Conservation (phyloP, 2,888 invertebrate species). For the Zootermopsis nevadensis region DNA sequence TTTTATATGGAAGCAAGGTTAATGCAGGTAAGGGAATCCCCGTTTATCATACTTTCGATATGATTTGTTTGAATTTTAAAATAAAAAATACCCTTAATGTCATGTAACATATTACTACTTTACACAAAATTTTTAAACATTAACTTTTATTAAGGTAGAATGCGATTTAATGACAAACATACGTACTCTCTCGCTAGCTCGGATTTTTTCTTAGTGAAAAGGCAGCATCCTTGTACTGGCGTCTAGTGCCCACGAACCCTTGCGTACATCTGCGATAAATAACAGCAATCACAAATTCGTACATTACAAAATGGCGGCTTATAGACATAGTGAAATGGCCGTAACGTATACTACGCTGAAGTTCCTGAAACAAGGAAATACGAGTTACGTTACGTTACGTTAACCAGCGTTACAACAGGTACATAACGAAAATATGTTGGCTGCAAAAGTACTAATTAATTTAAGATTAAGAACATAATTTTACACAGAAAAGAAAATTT, state of each 20-base stretch:
- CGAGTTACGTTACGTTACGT: too few species aligned
- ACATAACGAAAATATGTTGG: too few species aligned
- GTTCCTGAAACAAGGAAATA: conserved; percentile 17
- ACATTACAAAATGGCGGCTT: conserved; percentile 3
- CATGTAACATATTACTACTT: background rate
- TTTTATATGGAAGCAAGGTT: background rate
- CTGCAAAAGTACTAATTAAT: background rate
- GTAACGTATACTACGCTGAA: background rate
- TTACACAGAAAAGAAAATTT: background rate
- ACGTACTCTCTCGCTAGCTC: conserved; percentile 41
- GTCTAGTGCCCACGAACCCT: conserved; percentile 44
- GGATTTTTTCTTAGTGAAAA: conserved; percentile 39
- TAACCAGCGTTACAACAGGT: background rate
- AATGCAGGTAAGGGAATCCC: background rate
- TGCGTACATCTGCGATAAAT: conserved; percentile 45
- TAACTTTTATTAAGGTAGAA: background rate
- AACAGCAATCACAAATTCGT: conserved; percentile 32
- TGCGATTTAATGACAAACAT: conserved; percentile 6
- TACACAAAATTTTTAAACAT: background rate
- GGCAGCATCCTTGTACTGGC: conserved; percentile 43
- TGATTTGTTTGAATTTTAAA: background rate
- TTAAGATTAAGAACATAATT: background rate
- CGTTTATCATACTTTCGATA: background rate
- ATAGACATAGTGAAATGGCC: background rate
- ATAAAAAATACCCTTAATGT: background rate